These are phyloP conservation scores for Erythrolamprus reginae DNA, from an alignment of 2,113 vertebrate genomes.

Conservation along the genomic window DNA sequence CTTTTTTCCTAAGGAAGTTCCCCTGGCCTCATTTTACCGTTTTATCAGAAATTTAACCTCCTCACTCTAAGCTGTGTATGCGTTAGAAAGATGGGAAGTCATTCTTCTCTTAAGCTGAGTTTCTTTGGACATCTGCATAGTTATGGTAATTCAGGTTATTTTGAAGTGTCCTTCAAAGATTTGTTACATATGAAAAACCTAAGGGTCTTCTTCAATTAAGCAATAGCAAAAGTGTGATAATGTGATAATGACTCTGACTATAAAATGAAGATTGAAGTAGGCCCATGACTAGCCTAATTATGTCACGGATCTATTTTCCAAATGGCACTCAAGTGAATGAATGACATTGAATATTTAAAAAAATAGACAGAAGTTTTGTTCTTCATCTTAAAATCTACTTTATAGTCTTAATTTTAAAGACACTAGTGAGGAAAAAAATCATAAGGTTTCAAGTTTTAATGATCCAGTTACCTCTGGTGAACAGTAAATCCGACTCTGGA, in stretches of 20 bases:
- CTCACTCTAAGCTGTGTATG: neutral
- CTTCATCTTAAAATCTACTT: neutral
- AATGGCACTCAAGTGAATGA: conserved; percentile 21
- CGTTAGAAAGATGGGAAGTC: neutral
- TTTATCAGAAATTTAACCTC: neutral
- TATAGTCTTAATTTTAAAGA: neutral
- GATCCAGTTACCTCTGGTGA: neutral
- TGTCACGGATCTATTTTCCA: neutral
- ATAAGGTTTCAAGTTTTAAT: neutral
- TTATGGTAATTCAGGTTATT: neutral
- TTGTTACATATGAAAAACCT: neutral
- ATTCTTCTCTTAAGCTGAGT: neutral
- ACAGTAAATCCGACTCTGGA: neutral
- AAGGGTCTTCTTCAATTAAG: neutral
- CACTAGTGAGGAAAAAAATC: neutral
- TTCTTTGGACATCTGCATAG: neutral
- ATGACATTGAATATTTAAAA: neutral
- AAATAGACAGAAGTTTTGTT: neutral
- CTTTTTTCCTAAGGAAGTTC: neutral
- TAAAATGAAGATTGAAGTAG: neutral
- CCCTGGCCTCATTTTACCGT: neutral
- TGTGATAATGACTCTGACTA: neutral
- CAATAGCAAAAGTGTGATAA: conserved; percentile 4
- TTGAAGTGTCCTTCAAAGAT: neutral
- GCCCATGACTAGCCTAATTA: neutral